These are phyloP conservation scores for Melanotaenia duboulayi DNA, from an alignment of 2,113 vertebrate species.

Conservation along the genomic window DNA sequence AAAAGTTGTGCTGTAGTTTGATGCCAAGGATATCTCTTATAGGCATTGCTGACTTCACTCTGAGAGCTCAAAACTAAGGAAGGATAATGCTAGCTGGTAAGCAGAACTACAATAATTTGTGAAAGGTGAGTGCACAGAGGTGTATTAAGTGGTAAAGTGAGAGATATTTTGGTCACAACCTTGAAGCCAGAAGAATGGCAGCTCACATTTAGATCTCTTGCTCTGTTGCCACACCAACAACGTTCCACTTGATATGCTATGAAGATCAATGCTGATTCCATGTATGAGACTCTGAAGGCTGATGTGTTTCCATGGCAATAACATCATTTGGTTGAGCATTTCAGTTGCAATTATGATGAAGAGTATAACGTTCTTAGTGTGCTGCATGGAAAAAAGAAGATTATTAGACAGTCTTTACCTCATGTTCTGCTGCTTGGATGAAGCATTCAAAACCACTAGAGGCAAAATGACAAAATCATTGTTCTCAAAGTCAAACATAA, in stretches of 20 bases:
- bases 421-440: slow-evolving; percentile 1
- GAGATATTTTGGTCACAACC: neutral
- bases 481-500: slow-evolving; percentile 29
- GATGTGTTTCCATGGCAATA: slow-evolving; percentile 39
- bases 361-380: slow-evolving; percentile 10
- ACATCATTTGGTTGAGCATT: slow-evolving; percentile 21
- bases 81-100: neutral
- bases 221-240: neutral
- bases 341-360: slow-evolving; percentile 12
- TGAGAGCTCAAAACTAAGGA: neutral
- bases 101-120: neutral
- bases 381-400: neutral
- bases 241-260: neutral
- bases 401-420: neutral
- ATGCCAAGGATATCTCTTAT: neutral
- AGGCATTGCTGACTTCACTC: neutral
- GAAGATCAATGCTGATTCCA: slow-evolving; percentile 3
- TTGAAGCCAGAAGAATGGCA: neutral
- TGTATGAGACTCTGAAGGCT: slow-evolving; percentile 9
- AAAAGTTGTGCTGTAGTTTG: neutral
- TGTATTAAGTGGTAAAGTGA: neutral
- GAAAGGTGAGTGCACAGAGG: neutral
- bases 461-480: slow-evolving; percentile 1
- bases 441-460: neutral
- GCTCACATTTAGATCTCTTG: slow-evolving; percentile 6